Evolutionary conservation across 2,113 vertebrate genomes (phyloP).

Genomic region (Corvus cornix): DNA sequence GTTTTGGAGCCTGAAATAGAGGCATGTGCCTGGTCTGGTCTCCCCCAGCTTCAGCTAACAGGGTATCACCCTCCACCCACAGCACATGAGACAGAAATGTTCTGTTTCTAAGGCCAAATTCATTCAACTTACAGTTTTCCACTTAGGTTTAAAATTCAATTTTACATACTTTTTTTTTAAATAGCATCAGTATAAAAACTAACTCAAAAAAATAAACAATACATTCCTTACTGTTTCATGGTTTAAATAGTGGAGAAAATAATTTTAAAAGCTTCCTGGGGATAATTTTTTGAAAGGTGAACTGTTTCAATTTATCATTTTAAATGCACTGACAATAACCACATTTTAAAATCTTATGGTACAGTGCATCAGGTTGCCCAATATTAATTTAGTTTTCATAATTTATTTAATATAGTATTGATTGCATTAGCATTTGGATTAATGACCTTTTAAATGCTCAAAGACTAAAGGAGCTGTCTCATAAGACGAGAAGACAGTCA

Average conservation of each 20-base stretch:
- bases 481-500: background rate
- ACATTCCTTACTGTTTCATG: conserved; percentile 7
- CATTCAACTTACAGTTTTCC: background rate
- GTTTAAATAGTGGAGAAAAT: conserved; percentile 16
- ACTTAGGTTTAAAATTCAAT: background rate
- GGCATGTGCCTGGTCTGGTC: background rate
- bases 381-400: conserved; percentile 76
- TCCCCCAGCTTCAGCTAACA: background rate
- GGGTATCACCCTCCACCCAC: background rate
- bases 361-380: conserved; percentile 53
- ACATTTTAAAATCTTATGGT: conserved; percentile 43
- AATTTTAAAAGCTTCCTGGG: conserved; percentile 6
- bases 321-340: conserved; percentile 45
- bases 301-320: conserved; percentile 39
- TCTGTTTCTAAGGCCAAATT: background rate
- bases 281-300: background rate
- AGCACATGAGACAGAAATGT: background rate
- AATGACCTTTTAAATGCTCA: conserved; percentile 70
- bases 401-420: conserved; percentile 73
- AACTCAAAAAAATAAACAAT: background rate
- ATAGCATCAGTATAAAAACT: background rate
- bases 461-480: conserved; percentile 38
- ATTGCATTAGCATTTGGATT: conserved; percentile 74
- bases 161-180: background rate
- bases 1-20: background rate